phyloP scores from a whole-genome alignment of 2,113 vertebrate species.

The Chascanopsetta lugubris region DNA sequence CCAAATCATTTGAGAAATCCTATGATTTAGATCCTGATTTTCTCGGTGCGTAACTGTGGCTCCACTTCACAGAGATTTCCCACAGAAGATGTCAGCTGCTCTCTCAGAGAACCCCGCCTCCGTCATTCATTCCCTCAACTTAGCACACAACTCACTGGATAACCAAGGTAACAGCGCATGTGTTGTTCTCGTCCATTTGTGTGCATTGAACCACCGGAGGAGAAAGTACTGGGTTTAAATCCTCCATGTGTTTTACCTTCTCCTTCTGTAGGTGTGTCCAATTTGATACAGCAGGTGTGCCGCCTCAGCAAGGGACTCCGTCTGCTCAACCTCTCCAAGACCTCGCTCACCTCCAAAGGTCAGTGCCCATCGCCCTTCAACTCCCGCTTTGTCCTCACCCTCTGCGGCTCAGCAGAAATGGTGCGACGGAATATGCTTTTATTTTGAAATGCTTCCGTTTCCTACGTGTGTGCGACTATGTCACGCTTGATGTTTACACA shows the following conservation, averaged over 20 bases:
- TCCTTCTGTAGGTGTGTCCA: conserved; percentile 63
- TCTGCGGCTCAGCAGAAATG: conserved; percentile 8
- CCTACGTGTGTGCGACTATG: too few relatives aligned
- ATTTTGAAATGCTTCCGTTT: too few relatives aligned
- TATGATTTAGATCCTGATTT: neutral
- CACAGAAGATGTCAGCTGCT: conserved; percentile 89
- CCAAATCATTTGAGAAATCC: neutral
- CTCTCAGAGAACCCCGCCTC: conserved; percentile 89
- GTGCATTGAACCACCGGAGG: too few relatives aligned
- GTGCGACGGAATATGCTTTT: too few relatives aligned
- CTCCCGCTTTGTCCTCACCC: neutral
- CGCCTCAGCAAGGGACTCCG: conserved; percentile 89
- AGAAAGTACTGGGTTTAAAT: too few relatives aligned
- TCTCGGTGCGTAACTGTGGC: neutral
- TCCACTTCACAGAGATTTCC: conserved; percentile 84
- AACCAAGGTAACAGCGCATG: conserved; percentile 96
- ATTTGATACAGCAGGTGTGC: conserved; percentile 89
- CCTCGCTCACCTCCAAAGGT: conserved; percentile 90
- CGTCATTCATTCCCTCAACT: conserved; percentile 88
- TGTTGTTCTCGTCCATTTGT: too few relatives aligned
- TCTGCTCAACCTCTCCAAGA: conserved; percentile 91
- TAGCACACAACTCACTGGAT: conserved; percentile 91
- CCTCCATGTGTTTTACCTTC: neutral
- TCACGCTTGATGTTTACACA: too few relatives aligned
- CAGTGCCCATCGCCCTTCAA: neutral